Conservation (phyloP, 2,797 vertebrate species). For the Sandelia bainsii region DNA sequence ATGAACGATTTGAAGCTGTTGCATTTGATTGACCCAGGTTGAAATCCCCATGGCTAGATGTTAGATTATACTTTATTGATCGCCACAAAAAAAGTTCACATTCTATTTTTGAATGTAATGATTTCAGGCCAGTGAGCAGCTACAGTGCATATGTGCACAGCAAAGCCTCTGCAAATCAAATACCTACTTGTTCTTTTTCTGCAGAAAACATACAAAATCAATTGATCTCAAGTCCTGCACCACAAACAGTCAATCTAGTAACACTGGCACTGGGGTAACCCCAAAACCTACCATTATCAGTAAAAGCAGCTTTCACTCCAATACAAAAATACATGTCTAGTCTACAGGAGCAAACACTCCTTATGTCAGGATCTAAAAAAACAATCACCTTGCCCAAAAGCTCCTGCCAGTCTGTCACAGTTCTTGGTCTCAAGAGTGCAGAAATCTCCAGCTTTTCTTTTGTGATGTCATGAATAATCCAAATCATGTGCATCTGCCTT, state of each 20-base stretch:
- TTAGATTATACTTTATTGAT: conserved; percentile 5
- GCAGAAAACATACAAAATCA: neutral
- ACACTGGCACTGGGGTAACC: neutral
- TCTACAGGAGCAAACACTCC: neutral
- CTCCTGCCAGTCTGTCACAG: conserved; percentile 4
- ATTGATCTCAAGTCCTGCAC: too few species aligned
- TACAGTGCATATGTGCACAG: neutral
- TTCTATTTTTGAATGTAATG: neutral
- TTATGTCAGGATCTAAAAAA: neutral
- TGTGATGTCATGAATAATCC: conserved; percentile 20
- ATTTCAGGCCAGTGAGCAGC: neutral
- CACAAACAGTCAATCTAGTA: too few species aligned
- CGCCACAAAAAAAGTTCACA: neutral
- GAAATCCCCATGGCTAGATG: neutral
- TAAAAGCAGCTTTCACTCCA: neutral
- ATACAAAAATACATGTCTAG: neutral
- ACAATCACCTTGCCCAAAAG: neutral
- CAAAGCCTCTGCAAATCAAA: neutral
- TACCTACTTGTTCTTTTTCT: too few species aligned
- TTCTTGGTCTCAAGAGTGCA: conserved; percentile 8
- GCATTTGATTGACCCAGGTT: neutral
- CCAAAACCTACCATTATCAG: neutral
- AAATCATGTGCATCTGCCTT: conserved; percentile 13
- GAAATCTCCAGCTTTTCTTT: neutral
- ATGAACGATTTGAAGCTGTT: neutral